phyloP scores from a whole-genome alignment of 1,140 invertebrate species.

The Pseudomyrmex sp. region DNA sequence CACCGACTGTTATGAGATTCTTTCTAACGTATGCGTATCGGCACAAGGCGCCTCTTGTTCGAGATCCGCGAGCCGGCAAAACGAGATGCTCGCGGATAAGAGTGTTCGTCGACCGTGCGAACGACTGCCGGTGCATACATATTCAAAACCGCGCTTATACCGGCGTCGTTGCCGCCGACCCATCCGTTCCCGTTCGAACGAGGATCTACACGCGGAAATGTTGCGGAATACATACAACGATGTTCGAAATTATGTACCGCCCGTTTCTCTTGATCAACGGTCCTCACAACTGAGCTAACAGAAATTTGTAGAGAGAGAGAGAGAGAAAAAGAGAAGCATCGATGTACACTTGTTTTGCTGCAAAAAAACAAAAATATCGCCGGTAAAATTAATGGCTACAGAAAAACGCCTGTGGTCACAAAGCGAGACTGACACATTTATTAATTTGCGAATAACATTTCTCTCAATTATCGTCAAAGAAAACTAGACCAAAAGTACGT shows the following conservation, averaged over 20 bases:
- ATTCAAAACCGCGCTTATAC: constrained; percentile 42
- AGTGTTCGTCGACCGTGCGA: constrained; percentile 64
- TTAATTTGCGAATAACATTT: neutral
- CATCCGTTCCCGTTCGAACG: constrained; percentile 16
- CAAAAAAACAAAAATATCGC: too few relatives aligned
- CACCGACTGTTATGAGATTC: constrained; percentile 63
- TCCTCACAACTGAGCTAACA: neutral
- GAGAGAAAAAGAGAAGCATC: too few relatives aligned
- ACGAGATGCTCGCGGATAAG: constrained; percentile 66
- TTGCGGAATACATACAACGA: neutral
- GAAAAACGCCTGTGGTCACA: too few relatives aligned
- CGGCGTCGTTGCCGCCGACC: neutral
- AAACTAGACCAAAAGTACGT: constrained; percentile 46
- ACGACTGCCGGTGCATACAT: constrained; percentile 47
- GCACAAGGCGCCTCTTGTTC: constrained; percentile 69
- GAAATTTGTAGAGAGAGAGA: neutral
- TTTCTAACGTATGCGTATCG: constrained; percentile 58
- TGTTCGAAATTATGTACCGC: constrained; percentile 14
- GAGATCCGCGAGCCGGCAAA: constrained; percentile 46
- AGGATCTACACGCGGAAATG: constrained; percentile 35
- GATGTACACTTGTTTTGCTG: too few relatives aligned
- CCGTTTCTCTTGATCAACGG: constrained; percentile 17
- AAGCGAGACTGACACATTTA: neutral
- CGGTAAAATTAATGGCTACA: too few relatives aligned
- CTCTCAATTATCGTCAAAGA: constrained; percentile 4